Percentiles rank a stretch among this genome's conserved stretches.
Conservation (phyloP, 2,888 invertebrate genomes). For the Criorhina ranunculi region DNA sequence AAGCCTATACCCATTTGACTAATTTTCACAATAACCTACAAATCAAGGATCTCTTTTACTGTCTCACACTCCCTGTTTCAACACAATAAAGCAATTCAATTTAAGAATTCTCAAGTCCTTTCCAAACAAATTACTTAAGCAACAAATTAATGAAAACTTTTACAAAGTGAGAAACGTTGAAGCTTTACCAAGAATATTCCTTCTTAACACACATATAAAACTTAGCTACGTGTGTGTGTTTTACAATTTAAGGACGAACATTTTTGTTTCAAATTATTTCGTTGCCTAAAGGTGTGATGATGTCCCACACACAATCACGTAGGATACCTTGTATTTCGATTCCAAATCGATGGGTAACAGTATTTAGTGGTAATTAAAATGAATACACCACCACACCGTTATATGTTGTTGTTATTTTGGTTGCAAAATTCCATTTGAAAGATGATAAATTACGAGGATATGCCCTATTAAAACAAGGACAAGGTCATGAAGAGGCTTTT, state of each 20-base stretch:
- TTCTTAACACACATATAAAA: too few relatives aligned
- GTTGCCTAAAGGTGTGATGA: constrained; percentile 4
- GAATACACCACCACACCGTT: constrained; percentile 1
- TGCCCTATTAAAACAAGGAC: too few relatives aligned
- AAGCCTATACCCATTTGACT: too few relatives aligned
- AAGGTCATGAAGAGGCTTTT: too few relatives aligned
- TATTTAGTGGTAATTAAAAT: constrained; percentile 14
- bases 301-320: background rate
- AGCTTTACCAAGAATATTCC: too few relatives aligned
- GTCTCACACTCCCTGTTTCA: too few relatives aligned
- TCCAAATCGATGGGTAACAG: constrained; percentile 10
- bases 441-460: too few relatives aligned
- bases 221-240: too few relatives aligned
- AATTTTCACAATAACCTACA: too few relatives aligned
- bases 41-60: too few relatives aligned
- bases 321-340: constrained; percentile 8
- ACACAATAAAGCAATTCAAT: constrained; percentile 1
- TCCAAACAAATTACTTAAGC: constrained; percentile 38
- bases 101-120: constrained; percentile 4
- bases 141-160: constrained; percentile 29
- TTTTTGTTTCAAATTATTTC: constrained; percentile 3
- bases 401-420: too few relatives aligned
- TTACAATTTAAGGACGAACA: constrained; percentile 5
- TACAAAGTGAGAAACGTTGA: background rate
- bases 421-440: too few relatives aligned